Conservation (phyloP, 53 echinoderm and acorn worm species). For the Mesocentrotus franciscanus region DNA sequence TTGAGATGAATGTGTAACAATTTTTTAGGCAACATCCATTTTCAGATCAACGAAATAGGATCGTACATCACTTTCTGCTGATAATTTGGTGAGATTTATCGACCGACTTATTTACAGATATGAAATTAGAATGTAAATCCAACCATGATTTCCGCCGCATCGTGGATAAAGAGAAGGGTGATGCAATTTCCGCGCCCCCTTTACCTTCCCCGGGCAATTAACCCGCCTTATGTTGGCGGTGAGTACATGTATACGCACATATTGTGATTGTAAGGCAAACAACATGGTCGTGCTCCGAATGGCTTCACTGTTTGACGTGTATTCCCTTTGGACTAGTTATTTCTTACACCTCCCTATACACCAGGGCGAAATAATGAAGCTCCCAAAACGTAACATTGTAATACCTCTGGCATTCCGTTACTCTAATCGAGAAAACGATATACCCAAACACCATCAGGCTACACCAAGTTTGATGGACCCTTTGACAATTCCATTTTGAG, state of each 20-base stretch:
- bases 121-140: neutral
- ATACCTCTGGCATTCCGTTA: conserved; percentile 26
- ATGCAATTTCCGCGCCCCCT: neutral
- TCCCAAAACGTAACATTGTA: conserved; percentile 53
- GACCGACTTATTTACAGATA: neutral
- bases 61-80: neutral
- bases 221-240: conserved; percentile 14
- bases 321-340: neutral
- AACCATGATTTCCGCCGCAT: neutral
- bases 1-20: neutral
- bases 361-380: conserved; percentile 29
- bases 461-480: conserved; percentile 23
- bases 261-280: conserved; percentile 34
- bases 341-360: conserved; percentile 30
- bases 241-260: conserved; percentile 10
- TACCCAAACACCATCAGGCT: neutral
- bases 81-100: neutral
- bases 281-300: conserved; percentile 20
- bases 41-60: neutral
- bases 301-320: conserved; percentile 27
- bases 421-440: conserved; percentile 13
- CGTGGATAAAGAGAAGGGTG: neutral
- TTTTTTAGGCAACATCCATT: neutral
- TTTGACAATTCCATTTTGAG: neutral
- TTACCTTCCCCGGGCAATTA: neutral